These are phyloP conservation scores for Gobiocypris rarus DNA, from an alignment of 2,113 vertebrate genomes.

Conservation along the genomic window DNA sequence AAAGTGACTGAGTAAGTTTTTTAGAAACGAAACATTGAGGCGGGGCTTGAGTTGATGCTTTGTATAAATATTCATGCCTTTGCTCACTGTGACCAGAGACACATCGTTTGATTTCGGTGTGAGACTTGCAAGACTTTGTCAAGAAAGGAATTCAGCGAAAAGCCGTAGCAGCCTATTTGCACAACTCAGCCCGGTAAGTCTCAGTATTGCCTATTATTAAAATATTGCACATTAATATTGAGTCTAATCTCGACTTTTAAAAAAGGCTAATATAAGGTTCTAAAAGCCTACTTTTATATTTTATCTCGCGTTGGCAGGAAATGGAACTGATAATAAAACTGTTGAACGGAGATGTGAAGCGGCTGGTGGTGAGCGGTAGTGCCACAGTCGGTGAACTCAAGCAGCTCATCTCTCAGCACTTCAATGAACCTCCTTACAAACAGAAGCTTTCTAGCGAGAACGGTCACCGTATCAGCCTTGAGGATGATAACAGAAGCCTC, in stretches of 20 bases:
- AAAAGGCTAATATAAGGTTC: background rate
- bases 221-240: background rate
- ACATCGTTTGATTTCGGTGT: background rate
- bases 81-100: background rate
- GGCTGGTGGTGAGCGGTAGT: slow-evolving; percentile 64
- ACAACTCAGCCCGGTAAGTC: background rate
- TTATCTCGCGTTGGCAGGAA: background rate
- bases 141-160: background rate
- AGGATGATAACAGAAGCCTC: slow-evolving; percentile 41
- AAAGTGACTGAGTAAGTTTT: background rate
- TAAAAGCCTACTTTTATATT: background rate
- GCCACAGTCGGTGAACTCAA: slow-evolving; percentile 63
- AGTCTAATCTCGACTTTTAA: background rate
- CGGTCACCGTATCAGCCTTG: slow-evolving; percentile 44
- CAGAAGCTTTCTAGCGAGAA: slow-evolving; percentile 61
- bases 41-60: background rate
- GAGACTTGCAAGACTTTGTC: background rate
- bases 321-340: slow-evolving; percentile 16
- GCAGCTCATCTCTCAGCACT: background rate
- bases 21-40: background rate
- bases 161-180: background rate
- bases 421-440: fast-evolving
- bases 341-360: background rate
- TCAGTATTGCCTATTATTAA: background rate
- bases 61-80: background rate